Evolutionary conservation across 92 coral and sea anemone species (phyloP), one percentile per base, ranked within the genome.

Genomic region (Epizoanthus illoricatus): DNA sequence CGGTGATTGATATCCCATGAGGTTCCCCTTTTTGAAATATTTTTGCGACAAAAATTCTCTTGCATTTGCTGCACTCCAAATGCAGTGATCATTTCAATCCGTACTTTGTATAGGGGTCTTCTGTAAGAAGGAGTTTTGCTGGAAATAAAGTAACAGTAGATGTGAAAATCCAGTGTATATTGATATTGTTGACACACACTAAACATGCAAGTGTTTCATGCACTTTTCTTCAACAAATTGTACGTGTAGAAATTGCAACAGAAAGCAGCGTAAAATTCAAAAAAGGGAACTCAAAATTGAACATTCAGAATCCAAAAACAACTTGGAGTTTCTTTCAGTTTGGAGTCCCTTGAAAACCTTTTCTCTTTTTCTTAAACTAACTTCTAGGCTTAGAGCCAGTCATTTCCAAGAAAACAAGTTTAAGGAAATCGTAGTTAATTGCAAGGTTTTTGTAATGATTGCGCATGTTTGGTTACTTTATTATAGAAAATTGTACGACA

Each of bases 1-100:
- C 64, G 76, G 4, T 54, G 76, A 60, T 81, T 81, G 23, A 81
- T 75, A 81, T 81, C 85, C 69, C 71, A 79, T 18, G 83, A 79
- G 49, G 79, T 70, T 36, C 79, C 85, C 79, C 79, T 81, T 71
- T 56, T 61, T 65, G 86, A 45, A 23, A 82, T 75, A 52, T 71
- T 71, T 71, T 83, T 71, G 65, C 69, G 55, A 83, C 24, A 65
- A 71, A 55, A 54, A 73, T 79, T 40, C 76, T 52, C 76, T 20
- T 72, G 54, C 76, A 72, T 72, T 41, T 71, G 24, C 55, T n/a
- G 2, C 57, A 71, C 58, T 43, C 55, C 33, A 72, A 45, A 13
- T 72, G 47, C 40, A 72, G n/a, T 4, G 76, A 47, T 1, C 59
- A 16, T 49, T 72, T 72, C 12, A 72, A 19, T n/a, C 75, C 58